Base-by-base conservation (phyloP, 2,888 invertebrate species). In the Agapostemon virescens region DNA sequence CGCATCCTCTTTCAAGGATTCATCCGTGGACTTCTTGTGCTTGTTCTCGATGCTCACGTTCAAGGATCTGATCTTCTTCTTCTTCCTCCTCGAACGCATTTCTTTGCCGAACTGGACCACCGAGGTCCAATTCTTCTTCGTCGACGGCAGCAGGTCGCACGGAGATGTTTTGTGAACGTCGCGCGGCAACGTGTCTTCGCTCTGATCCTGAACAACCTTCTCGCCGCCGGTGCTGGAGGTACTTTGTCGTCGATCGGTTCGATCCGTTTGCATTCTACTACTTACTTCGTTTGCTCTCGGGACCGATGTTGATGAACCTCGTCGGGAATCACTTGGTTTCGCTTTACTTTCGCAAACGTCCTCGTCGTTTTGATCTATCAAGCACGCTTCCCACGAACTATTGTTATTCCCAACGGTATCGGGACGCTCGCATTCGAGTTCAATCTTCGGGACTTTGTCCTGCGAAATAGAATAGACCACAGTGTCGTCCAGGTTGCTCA, bases 41-140 rank as follows among this genome's bases (percentile, higher is more conserved):
- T 17, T 80, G 42, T 76, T 87, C 74, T 89, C 89, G 30, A 86
- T 81, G 45, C 87, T 86, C 38, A 90, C 85, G 73, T 88, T 77
- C 61, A 91, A 77, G 3, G 84, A 84, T 52, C 85, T 90, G 7
- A 88, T 77, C 23, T 86, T 89, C 42, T 82, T n/a, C n/a, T n/a
- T 87, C 58, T 1, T 36, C n/a, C 74, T 85, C 45, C 77, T 89
- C n/a, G 78, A 67, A 1, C 86, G 84, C 87, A 90, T 87, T 83
- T 90, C 90, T 79, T 89, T 90, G 6, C 88, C 89, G 52, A 90
- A 85, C 58, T 81, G 40, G 45, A 79, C 85, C 0, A 91, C 82
- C 20, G 84, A 74, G 0, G 76, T 77, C 91, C 91, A 91, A n/a
- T 88, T 81, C 23, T 77, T 74, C 36, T 85, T 81, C 20, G 80